A percentile compares a stretch with the other conserved stretches of the same genome.
Evolutionary conservation across 2,888 invertebrate genomes (phyloP).

Genomic region (Clivina fossor): DNA sequence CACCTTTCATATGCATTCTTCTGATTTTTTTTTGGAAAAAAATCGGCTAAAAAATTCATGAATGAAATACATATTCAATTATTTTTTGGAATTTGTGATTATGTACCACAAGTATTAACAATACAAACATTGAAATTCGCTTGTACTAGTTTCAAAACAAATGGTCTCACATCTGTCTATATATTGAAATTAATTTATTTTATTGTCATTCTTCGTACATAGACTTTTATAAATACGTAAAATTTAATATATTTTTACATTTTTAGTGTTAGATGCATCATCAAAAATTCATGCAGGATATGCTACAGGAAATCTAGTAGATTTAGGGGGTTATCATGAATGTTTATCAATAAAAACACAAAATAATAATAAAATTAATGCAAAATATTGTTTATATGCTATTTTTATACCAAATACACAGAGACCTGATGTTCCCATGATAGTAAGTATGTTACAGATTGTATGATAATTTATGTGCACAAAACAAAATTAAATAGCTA

Average conservation of each 20-base stretch:
- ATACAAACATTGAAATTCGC: not conserved
- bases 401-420: not conserved
- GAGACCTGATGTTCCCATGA: not conserved
- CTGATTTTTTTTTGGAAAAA: no score
- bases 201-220: not conserved
- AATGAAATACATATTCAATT: no score
- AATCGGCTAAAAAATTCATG: no score
- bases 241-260: not conserved
- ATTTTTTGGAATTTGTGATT: not conserved
- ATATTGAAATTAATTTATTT: not conserved
- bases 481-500: no score
- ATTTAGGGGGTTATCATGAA: slow-evolving; percentile 32
- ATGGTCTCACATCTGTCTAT: not conserved
- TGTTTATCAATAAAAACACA: slow-evolving; percentile 18
- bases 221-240: not conserved
- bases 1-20: no score
- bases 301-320: slow-evolving; percentile 20
- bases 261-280: slow-evolving; percentile 33
- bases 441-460: not conserved
- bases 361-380: slow-evolving; percentile 6
- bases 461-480: not conserved
- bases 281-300: slow-evolving; percentile 31
- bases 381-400: slow-evolving; percentile 33
- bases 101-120: not conserved
- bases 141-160: not conserved